phyloP scores from a whole-genome alignment of 2,797 vertebrate genomes.

The Amblyraja radiata region DNA sequence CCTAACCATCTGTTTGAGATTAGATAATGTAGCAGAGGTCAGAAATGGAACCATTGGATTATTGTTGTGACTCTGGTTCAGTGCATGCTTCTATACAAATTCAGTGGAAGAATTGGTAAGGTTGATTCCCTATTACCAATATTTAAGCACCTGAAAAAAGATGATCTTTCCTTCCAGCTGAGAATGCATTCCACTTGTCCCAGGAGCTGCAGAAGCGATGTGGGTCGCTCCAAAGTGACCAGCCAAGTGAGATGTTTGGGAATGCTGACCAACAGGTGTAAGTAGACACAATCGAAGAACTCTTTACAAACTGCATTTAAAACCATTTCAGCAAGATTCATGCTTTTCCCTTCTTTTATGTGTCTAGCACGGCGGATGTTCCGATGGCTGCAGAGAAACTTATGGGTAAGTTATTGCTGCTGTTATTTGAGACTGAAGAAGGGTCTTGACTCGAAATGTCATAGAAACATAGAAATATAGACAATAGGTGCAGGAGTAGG shows the following conservation, averaged over 20 bases:
- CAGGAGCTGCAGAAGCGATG: slow-evolving; percentile 78
- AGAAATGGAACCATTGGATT: background rate
- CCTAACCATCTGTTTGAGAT: background rate
- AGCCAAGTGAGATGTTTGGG: slow-evolving; percentile 59
- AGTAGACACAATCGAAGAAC: slow-evolving; percentile 46
- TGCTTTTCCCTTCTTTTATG: background rate
- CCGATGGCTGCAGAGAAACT: background rate
- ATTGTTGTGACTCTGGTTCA: background rate
- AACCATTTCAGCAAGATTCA: background rate
- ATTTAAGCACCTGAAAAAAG: background rate
- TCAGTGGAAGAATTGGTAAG: background rate
- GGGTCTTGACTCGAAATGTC: too few relatives aligned
- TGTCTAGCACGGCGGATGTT: background rate
- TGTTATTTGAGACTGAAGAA: background rate
- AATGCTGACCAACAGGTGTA: slow-evolving; percentile 59
- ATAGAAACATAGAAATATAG: too few relatives aligned
- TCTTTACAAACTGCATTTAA: background rate
- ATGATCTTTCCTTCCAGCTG: slow-evolving; percentile 57
- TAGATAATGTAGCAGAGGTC: background rate
- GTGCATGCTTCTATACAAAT: background rate
- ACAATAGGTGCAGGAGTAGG: too few relatives aligned
- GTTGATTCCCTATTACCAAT: background rate
- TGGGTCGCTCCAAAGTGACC: slow-evolving; percentile 73
- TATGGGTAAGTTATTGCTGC: background rate
- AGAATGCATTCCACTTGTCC: slow-evolving; percentile 77